Evolutionary conservation across 2,797 vertebrate species (phyloP).

Genomic region (Vireo griseus): DNA sequence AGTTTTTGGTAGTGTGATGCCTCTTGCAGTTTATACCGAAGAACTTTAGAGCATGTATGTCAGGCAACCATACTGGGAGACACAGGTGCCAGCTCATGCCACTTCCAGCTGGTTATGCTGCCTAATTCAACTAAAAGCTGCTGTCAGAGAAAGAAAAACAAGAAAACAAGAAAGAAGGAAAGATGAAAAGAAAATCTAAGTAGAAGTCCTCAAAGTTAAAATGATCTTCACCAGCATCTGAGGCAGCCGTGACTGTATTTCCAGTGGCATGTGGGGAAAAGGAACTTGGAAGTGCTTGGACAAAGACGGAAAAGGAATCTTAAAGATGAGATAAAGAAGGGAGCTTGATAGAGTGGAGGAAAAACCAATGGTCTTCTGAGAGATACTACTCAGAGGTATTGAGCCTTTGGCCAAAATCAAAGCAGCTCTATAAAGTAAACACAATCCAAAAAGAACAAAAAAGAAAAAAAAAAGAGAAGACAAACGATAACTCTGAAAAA

Average conservation of each 20-base stretch:
- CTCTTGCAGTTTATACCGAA: not conserved
- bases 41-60: not conserved
- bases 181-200: not conserved
- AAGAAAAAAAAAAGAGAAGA: not conserved
- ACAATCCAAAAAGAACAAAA: not conserved
- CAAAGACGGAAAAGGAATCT: not conserved
- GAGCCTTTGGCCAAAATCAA: not conserved
- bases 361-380: not conserved
- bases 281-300: not conserved
- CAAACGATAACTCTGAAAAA: not conserved
- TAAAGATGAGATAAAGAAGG: not conserved
- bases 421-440: not conserved
- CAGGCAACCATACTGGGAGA: not conserved
- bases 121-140: not conserved
- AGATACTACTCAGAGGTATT: not conserved
- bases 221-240: not conserved
- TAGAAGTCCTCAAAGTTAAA: not conserved
- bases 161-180: not conserved
- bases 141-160: not conserved
- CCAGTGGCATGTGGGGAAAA: not conserved
- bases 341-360: not conserved
- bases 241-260: not conserved
- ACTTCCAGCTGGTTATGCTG: not conserved
- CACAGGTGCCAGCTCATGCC: not conserved
- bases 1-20: not conserved